Evolutionary conservation across 2,888 invertebrate species (phyloP), one percentile per base, ranked within the genome.

Genomic region (Drosophila flavopinicola): DNA sequence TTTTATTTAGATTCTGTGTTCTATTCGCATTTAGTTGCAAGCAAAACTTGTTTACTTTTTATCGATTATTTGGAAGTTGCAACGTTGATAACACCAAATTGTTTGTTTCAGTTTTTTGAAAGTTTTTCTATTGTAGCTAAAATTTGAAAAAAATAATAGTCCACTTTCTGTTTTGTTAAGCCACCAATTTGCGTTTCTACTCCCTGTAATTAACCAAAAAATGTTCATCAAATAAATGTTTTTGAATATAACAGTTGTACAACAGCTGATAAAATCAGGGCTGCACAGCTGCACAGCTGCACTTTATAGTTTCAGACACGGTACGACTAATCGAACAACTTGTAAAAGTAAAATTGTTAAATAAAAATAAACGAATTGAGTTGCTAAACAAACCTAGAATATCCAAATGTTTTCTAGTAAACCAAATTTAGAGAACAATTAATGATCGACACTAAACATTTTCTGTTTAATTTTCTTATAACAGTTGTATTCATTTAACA

Each of bases 241-340:
- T n/a, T n/a, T n/a, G n/a, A n/a, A n/a, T n/a, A n/a, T n/a, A 10
- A 15, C 6, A 45, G 41, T 48, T 66, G 27, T 44, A 57, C 54
- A 9, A 3, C 24, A 32, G 41, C 38, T 70, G 70, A 15, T 29
- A n/a, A 1, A 23, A 13, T 5, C n/a, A 61, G 71, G 61, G 61
- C n/a, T 60, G 53, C 32, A 45, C 25, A 25, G 37, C 4, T 41
- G 33, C 42, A 27, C 60, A 25, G 37, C 4, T 41, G 33, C 42
- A 27, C 60, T 47, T 3, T 27, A 1, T 10, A 35, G 11, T 24
- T 20, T 20, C 20, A 1, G 15, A 7, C 10, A 15, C 5, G 3
- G 15, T 17, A 33, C 29, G 5, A 23, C 37, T 9, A 29, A 3
- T 35, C 6, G n/a, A 17, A 20, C 20, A 25, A 9, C 11, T 27